Evolutionary conservation across 2,797 vertebrate genomes (phyloP).

Genomic region (Tapera naevia): DNA sequence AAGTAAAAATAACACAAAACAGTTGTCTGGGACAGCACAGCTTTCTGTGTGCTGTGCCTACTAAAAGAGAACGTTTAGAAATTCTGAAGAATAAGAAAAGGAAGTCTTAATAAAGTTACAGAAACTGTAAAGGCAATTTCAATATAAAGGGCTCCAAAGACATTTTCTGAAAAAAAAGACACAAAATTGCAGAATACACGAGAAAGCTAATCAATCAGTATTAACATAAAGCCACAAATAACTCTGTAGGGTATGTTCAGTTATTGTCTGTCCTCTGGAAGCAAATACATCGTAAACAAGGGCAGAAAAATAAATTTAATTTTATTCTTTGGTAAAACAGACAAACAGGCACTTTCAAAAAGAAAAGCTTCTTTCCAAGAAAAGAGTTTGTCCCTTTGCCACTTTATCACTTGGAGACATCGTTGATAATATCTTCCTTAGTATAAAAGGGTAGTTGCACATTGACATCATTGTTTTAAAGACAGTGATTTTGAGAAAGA

Average conservation of each 20-base stretch:
- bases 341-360: neutral
- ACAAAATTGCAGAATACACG: neutral
- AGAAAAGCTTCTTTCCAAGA: neutral
- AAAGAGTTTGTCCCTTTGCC: neutral
- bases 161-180: neutral
- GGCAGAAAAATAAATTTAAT: neutral
- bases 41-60: neutral
- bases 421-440: neutral
- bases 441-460: neutral
- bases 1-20: neutral
- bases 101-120: neutral
- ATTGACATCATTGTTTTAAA: neutral
- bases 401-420: too few relatives aligned
- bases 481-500: neutral
- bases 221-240: neutral
- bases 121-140: neutral
- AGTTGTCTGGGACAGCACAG: neutral
- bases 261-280: neutral
- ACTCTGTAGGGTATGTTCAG: neutral
- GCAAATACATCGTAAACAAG: neutral
- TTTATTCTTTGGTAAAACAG: neutral
- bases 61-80: neutral
- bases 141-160: neutral
- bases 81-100: neutral
- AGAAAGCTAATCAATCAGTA: neutral